Conservation (phyloP, 1,140 invertebrate genomes). For the Sogatella furcifera region DNA sequence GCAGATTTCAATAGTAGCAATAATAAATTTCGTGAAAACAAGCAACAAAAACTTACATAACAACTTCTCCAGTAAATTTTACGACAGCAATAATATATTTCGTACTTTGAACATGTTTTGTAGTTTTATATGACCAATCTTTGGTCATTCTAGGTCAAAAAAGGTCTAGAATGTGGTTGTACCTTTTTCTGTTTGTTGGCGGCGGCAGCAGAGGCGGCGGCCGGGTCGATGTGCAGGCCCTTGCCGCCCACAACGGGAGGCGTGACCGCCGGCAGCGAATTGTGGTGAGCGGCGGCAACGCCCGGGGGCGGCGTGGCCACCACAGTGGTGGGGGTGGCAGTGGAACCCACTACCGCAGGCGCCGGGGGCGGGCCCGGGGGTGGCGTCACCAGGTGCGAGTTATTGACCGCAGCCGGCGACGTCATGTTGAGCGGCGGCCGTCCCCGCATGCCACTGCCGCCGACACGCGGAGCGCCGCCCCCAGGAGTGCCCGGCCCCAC, state of each 20-base stretch:
- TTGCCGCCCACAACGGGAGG: slow-evolving; percentile 33
- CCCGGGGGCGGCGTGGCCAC: slow-evolving; percentile 23
- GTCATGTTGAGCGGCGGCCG: slow-evolving; percentile 27
- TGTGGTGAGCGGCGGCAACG: slow-evolving; percentile 31
- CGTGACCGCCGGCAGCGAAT: slow-evolving; percentile 38
- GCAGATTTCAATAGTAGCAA: too few relatives aligned
- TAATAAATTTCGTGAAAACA: too few relatives aligned
- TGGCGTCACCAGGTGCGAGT: slow-evolving; percentile 28
- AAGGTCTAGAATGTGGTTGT: too few relatives aligned
- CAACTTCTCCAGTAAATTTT: too few relatives aligned
- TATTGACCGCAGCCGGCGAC: slow-evolving; percentile 5
- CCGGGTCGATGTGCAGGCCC: slow-evolving; percentile 23
- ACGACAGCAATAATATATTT: too few relatives aligned
- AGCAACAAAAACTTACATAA: too few relatives aligned
- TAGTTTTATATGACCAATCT: too few relatives aligned
- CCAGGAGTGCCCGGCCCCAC: slow-evolving; percentile 21
- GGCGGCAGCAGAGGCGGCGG: not conserved
- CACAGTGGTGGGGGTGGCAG: slow-evolving; percentile 29
- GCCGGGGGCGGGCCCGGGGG: slow-evolving; percentile 32
- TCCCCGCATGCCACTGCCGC: slow-evolving; percentile 19
- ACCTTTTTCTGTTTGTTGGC: slow-evolving; percentile 49
- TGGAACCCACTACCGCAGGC: slow-evolving; percentile 34
- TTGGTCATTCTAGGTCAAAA: too few relatives aligned
- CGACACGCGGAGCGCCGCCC: slow-evolving; percentile 29
- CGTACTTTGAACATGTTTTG: too few relatives aligned